These are phyloP conservation scores for Donacobius atricapilla DNA, from an alignment of 2,113 vertebrate genomes.

Conservation along the genomic window DNA sequence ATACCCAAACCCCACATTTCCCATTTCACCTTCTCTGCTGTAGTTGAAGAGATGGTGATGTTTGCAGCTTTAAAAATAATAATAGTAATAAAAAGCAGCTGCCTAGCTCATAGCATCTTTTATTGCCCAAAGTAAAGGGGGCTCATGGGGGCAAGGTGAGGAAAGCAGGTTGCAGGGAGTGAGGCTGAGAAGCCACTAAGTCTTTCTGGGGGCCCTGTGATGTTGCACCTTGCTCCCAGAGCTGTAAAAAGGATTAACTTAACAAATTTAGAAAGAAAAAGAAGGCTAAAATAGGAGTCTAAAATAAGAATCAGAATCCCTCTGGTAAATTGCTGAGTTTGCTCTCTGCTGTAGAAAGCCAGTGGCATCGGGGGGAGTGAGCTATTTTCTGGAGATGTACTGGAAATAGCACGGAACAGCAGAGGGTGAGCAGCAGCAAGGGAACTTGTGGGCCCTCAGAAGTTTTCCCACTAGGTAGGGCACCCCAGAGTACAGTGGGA, in stretches of 20 bases:
- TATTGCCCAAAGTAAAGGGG: not conserved
- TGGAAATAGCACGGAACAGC: constrained; percentile 19
- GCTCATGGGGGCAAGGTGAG: not conserved
- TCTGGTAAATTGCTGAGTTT: constrained; percentile 39
- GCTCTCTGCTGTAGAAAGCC: not conserved
- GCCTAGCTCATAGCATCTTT: not conserved
- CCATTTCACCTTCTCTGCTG: not conserved
- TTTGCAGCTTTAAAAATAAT: not conserved
- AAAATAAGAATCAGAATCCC: constrained; percentile 65
- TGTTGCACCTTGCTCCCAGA: not conserved
- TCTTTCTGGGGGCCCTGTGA: rapidly evolving
- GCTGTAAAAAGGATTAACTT: constrained; percentile 38
- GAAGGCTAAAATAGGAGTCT: constrained; percentile 25
- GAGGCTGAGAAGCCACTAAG: not conserved
- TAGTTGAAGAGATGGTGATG: not conserved
- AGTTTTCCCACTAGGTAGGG: not conserved
- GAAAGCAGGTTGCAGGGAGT: not conserved
- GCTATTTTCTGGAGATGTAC: constrained; percentile 30
- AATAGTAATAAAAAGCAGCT: not conserved
- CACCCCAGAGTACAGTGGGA: not conserved
- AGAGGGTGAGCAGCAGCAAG: not conserved
- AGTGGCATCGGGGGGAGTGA: not conserved
- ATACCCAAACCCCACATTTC: not conserved
- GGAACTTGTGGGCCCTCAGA: not conserved
- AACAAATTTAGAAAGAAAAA: constrained; percentile 25